Evolutionary conservation across 2,797 vertebrate genomes (phyloP).

Genomic region (Tangara arthus): DNA sequence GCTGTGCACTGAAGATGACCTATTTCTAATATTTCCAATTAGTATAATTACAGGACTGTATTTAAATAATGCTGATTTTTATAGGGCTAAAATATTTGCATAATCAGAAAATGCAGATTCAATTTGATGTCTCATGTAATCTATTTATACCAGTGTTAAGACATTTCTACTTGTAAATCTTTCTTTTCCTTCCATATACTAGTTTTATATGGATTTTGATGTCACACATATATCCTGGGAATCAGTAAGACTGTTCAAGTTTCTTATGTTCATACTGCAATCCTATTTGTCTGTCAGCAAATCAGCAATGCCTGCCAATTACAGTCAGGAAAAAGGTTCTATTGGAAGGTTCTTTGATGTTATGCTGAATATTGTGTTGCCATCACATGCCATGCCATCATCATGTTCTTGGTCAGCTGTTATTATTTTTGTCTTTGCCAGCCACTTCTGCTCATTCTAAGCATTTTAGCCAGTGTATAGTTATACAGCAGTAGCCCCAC

Average conservation of each 20-base stretch:
- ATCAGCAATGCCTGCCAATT: not conserved
- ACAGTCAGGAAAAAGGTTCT: not conserved
- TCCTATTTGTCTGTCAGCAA: not conserved
- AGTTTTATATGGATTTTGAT: not conserved
- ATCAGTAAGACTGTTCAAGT: not conserved
- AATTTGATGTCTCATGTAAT: not conserved
- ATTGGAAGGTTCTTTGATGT: not conserved
- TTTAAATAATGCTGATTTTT: not conserved
- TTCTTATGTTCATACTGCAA: not conserved
- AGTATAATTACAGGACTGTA: not conserved
- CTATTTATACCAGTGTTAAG: not conserved
- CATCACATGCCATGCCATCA: not conserved
- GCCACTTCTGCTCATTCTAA: conserved; percentile 13
- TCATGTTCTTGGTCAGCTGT: not conserved
- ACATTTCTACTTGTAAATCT: not conserved
- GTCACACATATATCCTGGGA: not conserved
- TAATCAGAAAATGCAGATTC: not conserved
- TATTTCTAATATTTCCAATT: not conserved
- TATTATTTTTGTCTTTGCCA: not conserved
- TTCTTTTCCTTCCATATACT: not conserved
- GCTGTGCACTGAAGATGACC: not conserved
- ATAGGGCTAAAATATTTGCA: not conserved
- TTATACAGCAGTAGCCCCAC: not conserved
- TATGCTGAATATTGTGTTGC: not conserved
- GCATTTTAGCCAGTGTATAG: not conserved